phyloP scores from a whole-genome alignment of 1,140 invertebrate species.

The Cotesia typhae region DNA sequence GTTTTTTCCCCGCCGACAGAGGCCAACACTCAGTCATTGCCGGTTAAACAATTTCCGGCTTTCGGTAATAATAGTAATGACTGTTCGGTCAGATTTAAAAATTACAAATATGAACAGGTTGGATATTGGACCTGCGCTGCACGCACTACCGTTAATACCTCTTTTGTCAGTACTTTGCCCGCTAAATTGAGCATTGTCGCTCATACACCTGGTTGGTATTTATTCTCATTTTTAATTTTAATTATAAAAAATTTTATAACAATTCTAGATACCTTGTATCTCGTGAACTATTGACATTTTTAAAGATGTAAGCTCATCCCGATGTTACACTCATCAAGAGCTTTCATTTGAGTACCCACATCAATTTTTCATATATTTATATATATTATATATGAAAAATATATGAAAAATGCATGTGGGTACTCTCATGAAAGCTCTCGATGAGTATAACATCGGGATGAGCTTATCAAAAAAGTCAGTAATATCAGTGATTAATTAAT shows the following conservation, averaged over 20 bases:
- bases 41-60: conserved; percentile 58
- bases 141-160: conserved; percentile 49
- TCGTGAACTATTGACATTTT: too few species aligned
- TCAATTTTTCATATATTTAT: too few species aligned
- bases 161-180: conserved; percentile 58
- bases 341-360: too few species aligned
- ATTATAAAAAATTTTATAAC: neutral
- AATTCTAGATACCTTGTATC: too few species aligned
- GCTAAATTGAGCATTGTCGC: conserved; percentile 59
- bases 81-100: conserved; percentile 62
- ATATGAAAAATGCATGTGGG: too few species aligned
- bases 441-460: too few species aligned
- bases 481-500: neutral
- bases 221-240: conserved; percentile 17
- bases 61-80: conserved; percentile 64
- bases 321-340: too few species aligned
- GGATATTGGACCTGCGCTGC: conserved; percentile 64
- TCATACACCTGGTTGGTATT: conserved; percentile 51
- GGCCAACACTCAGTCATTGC: conserved; percentile 50
- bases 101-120: conserved; percentile 59
- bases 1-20: conserved; percentile 32
- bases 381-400: too few species aligned
- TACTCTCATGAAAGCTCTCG: too few species aligned
- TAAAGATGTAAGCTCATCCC: too few species aligned
- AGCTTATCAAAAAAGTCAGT: too few species aligned